These are phyloP conservation scores for Caenorhabditis uteleia DNA, from an alignment of 2,888 invertebrate species.

Conservation along the genomic window DNA sequence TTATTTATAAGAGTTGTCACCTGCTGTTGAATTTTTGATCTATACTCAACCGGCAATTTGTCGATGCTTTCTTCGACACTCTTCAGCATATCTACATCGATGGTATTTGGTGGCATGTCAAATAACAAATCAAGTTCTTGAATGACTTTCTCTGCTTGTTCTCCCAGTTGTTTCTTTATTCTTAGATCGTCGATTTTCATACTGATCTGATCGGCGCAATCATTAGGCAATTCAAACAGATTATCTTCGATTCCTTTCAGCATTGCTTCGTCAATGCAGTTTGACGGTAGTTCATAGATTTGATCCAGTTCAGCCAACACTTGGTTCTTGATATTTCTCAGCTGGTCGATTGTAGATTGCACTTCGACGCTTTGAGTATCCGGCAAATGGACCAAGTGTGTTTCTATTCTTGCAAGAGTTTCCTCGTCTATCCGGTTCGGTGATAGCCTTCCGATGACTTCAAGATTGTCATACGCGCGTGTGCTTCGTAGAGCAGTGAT, in stretches of 20 bases:
- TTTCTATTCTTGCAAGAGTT: conserved; percentile 8
- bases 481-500: too few relatives aligned
- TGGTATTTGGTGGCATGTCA: conserved; percentile 13
- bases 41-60: conserved; percentile 3
- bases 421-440: background rate
- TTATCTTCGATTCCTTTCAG: conserved; percentile 9
- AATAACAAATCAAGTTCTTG: conserved; percentile 14
- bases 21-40: conserved; percentile 11
- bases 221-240: conserved; percentile 3
- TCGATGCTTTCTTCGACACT: conserved; percentile 12
- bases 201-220: conserved; percentile 6
- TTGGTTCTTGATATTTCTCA: background rate
- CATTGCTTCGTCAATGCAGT: conserved; percentile 12
- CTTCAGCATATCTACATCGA: conserved; percentile 20
- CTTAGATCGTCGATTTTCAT: conserved; percentile 20
- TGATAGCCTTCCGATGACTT: background rate
- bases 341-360: conserved; percentile 3
- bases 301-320: conserved; percentile 6
- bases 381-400: conserved; percentile 4
- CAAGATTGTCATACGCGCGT: background rate
- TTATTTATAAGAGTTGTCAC: too few relatives aligned
- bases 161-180: conserved; percentile 1
- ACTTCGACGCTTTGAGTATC: conserved; percentile 2
- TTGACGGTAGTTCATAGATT: conserved; percentile 8
- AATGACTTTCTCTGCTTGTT: conserved; percentile 6